A percentile compares a stretch with the other conserved stretches of the same genome.
phyloP scores from a whole-genome alignment of 1,140 invertebrate species.

The Drosophila athabasca region DNA sequence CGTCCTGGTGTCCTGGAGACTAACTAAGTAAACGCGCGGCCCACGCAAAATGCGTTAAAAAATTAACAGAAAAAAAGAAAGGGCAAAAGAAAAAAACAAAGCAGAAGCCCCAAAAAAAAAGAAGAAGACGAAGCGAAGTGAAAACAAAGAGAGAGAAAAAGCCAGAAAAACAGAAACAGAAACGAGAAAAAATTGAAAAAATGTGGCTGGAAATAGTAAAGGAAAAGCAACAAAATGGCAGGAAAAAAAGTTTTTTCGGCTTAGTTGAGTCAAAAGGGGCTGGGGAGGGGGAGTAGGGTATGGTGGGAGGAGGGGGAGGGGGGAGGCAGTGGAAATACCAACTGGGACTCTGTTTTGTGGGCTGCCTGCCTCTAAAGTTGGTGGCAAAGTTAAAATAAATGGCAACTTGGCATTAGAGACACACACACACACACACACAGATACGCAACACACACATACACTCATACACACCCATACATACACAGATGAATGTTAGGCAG shows the following conservation, averaged over 20 bases:
- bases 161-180: constrained; percentile 20
- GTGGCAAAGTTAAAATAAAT: constrained; percentile 81
- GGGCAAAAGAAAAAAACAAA: constrained; percentile 21
- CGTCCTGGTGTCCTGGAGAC: not conserved
- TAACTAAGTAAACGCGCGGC: constrained; percentile 55
- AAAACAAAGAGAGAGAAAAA: constrained; percentile 10
- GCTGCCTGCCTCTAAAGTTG: constrained; percentile 70
- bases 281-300: not conserved
- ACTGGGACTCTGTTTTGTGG: constrained; percentile 37
- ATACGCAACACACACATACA: constrained; percentile 38
- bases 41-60: constrained; percentile 66
- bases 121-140: not conserved
- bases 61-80: constrained; percentile 51
- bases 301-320: not conserved
- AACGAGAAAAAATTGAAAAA: constrained; percentile 51
- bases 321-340: constrained; percentile 10
- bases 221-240: constrained; percentile 73
- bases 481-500: constrained; percentile 73
- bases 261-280: constrained; percentile 48
- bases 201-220: constrained; percentile 74
- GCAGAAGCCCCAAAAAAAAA: constrained; percentile 19
- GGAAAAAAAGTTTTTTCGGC: constrained; percentile 58
- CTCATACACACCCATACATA: constrained; percentile 32
- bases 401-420: constrained; percentile 81
- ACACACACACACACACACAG: constrained; percentile 45